A percentile compares a stretch with the other conserved stretches of the same genome.
Evolutionary conservation across 1,140 invertebrate species (phyloP).

Genomic region (Phthorimaea operculella): DNA sequence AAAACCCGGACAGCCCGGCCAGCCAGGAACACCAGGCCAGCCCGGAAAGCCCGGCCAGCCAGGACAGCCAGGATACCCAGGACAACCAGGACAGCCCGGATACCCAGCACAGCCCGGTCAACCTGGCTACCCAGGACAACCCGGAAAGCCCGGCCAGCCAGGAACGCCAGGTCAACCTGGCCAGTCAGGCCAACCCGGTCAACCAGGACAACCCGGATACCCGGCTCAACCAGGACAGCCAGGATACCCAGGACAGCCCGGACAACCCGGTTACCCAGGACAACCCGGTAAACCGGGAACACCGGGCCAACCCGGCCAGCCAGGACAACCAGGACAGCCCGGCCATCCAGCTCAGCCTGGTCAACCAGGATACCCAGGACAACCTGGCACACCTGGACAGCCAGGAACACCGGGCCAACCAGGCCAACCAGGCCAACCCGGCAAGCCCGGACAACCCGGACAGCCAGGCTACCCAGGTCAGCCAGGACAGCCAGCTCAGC

Average conservation of each 20-base stretch:
- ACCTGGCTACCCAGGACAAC: constrained; percentile 22
- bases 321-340: constrained; percentile 9
- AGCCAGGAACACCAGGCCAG: constrained; percentile 17
- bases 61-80: constrained; percentile 23
- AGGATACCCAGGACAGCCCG: constrained; percentile 1
- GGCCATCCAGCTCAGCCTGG: constrained; percentile 8
- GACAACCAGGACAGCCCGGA: constrained; percentile 11
- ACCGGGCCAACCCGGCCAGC: constrained; percentile 3
- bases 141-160: constrained; percentile 14
- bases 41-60: constrained; percentile 16
- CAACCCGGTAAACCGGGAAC: constrained; percentile 7
- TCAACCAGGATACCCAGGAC: constrained; percentile 10
- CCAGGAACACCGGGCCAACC: constrained; percentile 24
- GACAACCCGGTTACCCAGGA: constrained; percentile 9
- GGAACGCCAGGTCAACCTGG: constrained; percentile 14
- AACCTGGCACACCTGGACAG: constrained; percentile 18
- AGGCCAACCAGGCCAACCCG: constrained; percentile 26
- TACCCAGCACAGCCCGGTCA: constrained; percentile 11
- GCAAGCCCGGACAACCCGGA: constrained; percentile 22
- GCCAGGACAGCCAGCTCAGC: constrained; percentile 16
- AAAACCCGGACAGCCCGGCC: constrained; percentile 17
- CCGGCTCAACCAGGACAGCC: constrained; percentile 18
- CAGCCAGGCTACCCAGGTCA: constrained; percentile 13
- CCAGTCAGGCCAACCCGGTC: constrained; percentile 15
- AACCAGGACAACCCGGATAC: constrained; percentile 17